These are phyloP conservation scores for Eonycteris spelaea DNA, from an alignment of 2,113 vertebrate species.

Conservation along the genomic window DNA sequence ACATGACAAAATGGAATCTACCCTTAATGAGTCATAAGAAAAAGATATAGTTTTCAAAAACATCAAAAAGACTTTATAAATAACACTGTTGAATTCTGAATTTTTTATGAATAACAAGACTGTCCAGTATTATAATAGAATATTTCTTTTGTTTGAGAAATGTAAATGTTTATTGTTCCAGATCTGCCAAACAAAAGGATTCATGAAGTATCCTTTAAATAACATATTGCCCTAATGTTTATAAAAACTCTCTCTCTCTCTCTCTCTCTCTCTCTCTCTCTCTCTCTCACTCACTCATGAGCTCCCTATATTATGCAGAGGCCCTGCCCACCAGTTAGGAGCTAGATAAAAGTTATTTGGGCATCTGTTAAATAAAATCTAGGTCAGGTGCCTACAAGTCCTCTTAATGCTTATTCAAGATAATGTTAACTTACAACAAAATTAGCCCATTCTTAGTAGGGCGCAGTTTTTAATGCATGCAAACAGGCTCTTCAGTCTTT, in stretches of 20 bases:
- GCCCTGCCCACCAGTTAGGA: neutral
- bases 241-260: neutral
- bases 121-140: neutral
- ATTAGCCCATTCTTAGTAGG: neutral
- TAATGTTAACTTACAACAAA: neutral
- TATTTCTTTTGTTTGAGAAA: neutral
- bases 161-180: neutral
- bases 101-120: neutral
- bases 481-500: neutral
- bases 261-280: too few relatives aligned
- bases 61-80: neutral
- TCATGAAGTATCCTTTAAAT: slow-evolving; percentile 3
- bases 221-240: neutral
- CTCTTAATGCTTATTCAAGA: neutral
- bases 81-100: neutral
- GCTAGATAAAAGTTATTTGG: neutral
- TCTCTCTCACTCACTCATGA: neutral
- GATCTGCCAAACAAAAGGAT: neutral
- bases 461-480: neutral
- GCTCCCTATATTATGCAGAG: neutral
- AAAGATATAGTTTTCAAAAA: slow-evolving; percentile 3
- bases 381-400: neutral
- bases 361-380: neutral
- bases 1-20: neutral
- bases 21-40: neutral